Evolutionary conservation across 2,888 invertebrate species (phyloP).

Genomic region (Tubulanus polymorphus): DNA sequence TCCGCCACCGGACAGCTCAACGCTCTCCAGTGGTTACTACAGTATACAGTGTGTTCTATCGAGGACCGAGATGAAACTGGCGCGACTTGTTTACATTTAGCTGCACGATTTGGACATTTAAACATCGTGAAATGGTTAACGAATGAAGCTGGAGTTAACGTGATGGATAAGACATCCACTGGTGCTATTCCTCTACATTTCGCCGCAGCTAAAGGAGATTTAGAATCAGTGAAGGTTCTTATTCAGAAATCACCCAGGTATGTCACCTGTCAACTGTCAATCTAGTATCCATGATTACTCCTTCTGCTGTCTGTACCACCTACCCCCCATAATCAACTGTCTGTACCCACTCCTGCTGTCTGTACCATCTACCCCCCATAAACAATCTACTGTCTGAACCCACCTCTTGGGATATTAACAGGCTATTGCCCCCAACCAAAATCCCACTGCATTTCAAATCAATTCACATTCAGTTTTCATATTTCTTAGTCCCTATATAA

Average conservation of each 20-base stretch:
- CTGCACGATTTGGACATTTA: conserved; percentile 57
- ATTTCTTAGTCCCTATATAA: no score
- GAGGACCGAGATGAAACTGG: conserved; percentile 49
- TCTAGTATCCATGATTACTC: no score
- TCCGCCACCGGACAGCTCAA: conserved; percentile 50
- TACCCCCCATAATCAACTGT: no score
- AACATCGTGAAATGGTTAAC: conserved; percentile 62
- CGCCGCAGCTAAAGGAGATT: conserved; percentile 79
- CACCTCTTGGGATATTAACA: no score
- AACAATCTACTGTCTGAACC: no score
- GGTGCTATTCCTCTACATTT: conserved; percentile 77
- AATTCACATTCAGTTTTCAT: no score
- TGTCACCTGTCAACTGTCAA: no score
- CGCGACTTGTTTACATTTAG: conserved; percentile 50
- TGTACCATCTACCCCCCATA: no score
- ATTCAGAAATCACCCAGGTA: conserved; percentile 40
- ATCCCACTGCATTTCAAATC: no score
- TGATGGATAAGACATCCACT: conserved; percentile 54
- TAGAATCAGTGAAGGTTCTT: conserved; percentile 74
- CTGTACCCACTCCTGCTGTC: no score
- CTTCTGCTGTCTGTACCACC: no score
- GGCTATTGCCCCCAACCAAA: no score
- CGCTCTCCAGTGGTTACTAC: conserved; percentile 46
- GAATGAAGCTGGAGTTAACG: conserved; percentile 60
- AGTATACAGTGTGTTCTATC: conserved; percentile 26